Percentiles rank a stretch among this genome's conserved stretches.
phyloP scores from a whole-genome alignment of 2,797 vertebrate species.

The Sebastes hubbsi region DNA sequence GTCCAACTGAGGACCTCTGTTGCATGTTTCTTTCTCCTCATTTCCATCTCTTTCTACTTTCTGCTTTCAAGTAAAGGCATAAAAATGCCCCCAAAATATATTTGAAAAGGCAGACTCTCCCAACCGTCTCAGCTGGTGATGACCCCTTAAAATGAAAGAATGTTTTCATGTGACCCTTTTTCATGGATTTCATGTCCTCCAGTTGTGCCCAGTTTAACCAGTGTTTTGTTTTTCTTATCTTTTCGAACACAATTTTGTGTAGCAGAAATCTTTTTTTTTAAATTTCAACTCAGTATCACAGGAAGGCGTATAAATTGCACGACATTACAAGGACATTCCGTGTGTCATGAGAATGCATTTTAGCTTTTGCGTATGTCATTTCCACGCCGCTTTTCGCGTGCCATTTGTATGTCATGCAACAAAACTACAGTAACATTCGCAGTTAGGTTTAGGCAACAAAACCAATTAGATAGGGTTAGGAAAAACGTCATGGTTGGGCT shows the following conservation, averaged over 20 bases:
- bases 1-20: background rate
- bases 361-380: no score
- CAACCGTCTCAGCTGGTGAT: no score
- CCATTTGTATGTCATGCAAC: no score
- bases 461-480: no score
- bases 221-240: background rate
- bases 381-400: no score
- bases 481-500: no score
- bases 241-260: background rate
- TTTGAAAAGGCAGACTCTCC: background rate
- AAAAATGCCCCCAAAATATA: background rate
- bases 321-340: no score
- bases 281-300: no score
- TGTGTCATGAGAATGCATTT: no score
- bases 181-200: background rate
- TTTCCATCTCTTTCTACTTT: background rate
- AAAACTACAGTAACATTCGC: no score
- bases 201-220: background rate
- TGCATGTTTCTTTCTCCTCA: background rate
- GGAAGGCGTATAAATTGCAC: no score
- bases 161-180: background rate
- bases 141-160: background rate
- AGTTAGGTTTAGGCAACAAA: no score
- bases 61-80: background rate
- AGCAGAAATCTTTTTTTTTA: background rate